Conservation (phyloP, 2,113 vertebrate genomes). For the Taurulus bubalis region DNA sequence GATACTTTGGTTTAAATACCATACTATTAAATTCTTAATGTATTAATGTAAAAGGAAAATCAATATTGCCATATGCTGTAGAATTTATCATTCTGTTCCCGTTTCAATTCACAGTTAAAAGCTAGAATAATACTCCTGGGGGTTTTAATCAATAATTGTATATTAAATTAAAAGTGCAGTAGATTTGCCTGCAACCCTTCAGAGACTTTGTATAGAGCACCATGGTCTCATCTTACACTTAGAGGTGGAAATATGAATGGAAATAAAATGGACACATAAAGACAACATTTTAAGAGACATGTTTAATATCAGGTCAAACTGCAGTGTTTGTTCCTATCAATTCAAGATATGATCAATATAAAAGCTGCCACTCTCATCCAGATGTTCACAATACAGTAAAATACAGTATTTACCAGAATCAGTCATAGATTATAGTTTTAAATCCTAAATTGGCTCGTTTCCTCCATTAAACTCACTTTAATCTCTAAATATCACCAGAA, state of each 20-base stretch:
- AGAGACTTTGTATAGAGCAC: not conserved
- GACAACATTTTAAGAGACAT: no score
- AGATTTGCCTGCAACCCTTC: not conserved
- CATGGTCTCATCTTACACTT: not conserved
- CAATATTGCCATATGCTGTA: slow-evolving; percentile 29
- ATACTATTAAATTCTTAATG: slow-evolving; percentile 24
- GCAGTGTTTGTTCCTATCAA: not conserved
- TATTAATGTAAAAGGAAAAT: slow-evolving; percentile 31
- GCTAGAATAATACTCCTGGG: not conserved
- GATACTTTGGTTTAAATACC: not conserved
- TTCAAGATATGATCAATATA: not conserved
- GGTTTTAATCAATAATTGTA: slow-evolving; percentile 18
- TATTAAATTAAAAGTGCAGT: slow-evolving; percentile 13
- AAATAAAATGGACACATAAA: not conserved
- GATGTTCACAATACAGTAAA: not conserved
- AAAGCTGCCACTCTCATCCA: not conserved
- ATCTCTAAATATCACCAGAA: slow-evolving; percentile 13
- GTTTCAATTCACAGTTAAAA: slow-evolving; percentile 40
- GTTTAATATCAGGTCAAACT: not conserved
- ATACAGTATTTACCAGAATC: not conserved
- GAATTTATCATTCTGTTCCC: slow-evolving; percentile 25
- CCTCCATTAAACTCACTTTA: not conserved
- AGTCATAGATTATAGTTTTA: not conserved
- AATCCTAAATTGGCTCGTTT: slow-evolving; percentile 35
- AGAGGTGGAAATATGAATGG: no score